Evolutionary conservation across 2,113 vertebrate species (phyloP).

Genomic region (Chinchilla lanigera): DNA sequence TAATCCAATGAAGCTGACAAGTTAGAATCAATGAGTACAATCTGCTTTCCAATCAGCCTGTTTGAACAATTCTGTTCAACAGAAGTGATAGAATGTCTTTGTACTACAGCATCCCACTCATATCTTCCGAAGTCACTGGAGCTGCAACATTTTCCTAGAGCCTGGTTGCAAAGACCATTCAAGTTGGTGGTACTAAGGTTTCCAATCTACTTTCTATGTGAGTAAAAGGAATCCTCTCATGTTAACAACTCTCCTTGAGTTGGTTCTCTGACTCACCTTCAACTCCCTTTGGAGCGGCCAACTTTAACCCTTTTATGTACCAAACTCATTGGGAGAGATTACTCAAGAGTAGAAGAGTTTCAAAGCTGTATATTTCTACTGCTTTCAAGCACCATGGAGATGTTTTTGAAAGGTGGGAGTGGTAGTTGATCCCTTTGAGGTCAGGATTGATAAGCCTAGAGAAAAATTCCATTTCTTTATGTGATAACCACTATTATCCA

Average conservation of each 20-base stretch:
- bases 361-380: neutral
- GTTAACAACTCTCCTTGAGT: neutral
- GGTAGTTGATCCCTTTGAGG: neutral
- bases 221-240: neutral
- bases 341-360: neutral
- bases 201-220: neutral
- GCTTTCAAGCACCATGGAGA: neutral
- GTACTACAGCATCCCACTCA: neutral
- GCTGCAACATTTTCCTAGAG: neutral
- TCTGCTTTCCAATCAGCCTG: neutral
- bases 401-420: constrained; percentile 1
- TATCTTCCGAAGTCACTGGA: neutral
- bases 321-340: constrained; percentile 33
- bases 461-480: neutral
- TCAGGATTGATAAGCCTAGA: neutral
- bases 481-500: neutral
- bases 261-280: neutral
- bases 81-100: neutral
- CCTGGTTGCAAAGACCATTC: neutral
- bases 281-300: neutral
- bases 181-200: neutral
- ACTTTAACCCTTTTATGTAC: constrained; percentile 16
- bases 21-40: neutral
- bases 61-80: neutral
- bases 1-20: neutral